Conservation (phyloP, 2,113 vertebrate genomes). For the Microcebus lehilahytsara region DNA sequence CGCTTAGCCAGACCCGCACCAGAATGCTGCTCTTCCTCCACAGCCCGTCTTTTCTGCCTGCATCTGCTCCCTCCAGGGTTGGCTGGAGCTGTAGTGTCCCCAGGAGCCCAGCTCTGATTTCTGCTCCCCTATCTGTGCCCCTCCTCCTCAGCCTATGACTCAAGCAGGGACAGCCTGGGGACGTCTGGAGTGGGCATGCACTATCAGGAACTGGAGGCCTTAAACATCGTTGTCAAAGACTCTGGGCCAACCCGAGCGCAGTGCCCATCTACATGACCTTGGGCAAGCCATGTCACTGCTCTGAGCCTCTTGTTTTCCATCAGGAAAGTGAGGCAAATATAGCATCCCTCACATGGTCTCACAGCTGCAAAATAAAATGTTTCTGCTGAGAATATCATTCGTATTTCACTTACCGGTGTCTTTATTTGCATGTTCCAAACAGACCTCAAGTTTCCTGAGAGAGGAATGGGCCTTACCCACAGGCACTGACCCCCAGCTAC, state of each 20-base stretch:
- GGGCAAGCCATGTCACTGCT: background rate
- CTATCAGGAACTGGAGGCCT: background rate
- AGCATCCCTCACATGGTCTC: background rate
- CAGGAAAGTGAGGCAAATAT: background rate
- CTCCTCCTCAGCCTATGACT: background rate
- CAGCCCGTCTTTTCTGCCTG: background rate
- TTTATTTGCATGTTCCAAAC: background rate
- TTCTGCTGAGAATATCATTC: no score
- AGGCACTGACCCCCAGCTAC: fast-evolving
- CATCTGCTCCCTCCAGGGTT: background rate
- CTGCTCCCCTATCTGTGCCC: background rate
- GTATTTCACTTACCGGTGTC: background rate
- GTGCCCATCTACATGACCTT: background rate
- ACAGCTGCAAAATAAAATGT: background rate
- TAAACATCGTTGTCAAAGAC: background rate
- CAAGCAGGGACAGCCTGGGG: background rate
- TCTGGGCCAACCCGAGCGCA: background rate
- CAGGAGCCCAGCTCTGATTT: background rate
- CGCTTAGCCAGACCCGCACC: background rate
- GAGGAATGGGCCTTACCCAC: background rate
- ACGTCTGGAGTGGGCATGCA: background rate
- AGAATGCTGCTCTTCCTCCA: fast-evolving
- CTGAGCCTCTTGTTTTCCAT: background rate
- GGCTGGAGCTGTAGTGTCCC: background rate
- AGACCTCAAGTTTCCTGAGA: background rate